phyloP scores from a whole-genome alignment of 1,140 invertebrate species.

The Drosophila triauraria region DNA sequence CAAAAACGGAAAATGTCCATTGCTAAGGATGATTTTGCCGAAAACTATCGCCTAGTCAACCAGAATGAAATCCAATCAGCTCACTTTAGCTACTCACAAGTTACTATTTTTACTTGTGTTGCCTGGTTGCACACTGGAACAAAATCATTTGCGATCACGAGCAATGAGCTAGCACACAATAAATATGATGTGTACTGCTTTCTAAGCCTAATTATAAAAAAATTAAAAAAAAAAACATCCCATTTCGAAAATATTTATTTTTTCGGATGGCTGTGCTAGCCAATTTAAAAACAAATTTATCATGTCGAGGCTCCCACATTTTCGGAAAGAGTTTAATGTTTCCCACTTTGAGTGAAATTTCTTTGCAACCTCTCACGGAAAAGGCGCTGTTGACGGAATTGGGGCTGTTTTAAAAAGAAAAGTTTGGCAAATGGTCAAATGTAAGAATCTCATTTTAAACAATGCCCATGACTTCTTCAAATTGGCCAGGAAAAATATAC shows the following conservation, averaged over 20 bases:
- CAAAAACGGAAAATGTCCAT: conserved; percentile 2
- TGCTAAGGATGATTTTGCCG: conserved; percentile 1
- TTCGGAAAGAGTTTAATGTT: conserved; percentile 2
- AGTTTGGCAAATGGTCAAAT: conserved; percentile 4
- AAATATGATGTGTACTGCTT: conserved; percentile 1
- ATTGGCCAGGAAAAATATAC: conserved; percentile 2
- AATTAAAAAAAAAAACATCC: not conserved
- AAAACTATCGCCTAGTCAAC: conserved; percentile 1
- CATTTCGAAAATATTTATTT: conserved; percentile 5
- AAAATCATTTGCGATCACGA: conserved; percentile 1
- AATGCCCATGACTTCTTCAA: conserved; percentile 7
- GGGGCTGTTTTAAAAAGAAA: conserved; percentile 1
- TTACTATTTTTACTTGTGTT: not conserved
- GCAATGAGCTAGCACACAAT: not conserved
- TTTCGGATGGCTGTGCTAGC: conserved; percentile 2
- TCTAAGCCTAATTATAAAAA: conserved; percentile 4
- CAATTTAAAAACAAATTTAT: conserved; percentile 5
- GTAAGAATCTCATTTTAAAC: conserved; percentile 5
- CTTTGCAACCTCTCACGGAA: conserved; percentile 8
- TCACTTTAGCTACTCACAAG: conserved; percentile 2
- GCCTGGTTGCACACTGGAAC: conserved; percentile 2
- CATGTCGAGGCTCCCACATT: conserved; percentile 2
- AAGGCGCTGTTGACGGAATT: conserved; percentile 3
- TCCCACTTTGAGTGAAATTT: conserved; percentile 3
- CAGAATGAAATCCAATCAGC: conserved; percentile 1